phyloP scores from a whole-genome alignment of 2,113 vertebrate genomes.

The Excalfactoria chinensis region DNA sequence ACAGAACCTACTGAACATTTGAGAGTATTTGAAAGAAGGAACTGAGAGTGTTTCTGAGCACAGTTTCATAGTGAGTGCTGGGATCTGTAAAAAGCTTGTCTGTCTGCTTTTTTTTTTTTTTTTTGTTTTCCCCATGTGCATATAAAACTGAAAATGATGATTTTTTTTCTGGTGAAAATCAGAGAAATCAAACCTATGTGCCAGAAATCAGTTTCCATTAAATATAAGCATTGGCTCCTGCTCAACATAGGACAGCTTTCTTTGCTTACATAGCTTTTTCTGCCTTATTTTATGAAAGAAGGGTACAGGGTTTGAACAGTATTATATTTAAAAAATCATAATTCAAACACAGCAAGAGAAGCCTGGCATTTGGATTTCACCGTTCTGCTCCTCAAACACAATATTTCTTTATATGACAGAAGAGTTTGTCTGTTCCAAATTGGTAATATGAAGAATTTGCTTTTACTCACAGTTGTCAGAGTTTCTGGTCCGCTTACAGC shows the following conservation, averaged over 20 bases:
- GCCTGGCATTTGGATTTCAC: background rate
- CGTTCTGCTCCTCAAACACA: background rate
- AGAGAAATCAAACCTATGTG: background rate
- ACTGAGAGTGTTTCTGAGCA: background rate
- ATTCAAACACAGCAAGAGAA: background rate
- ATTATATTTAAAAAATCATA: background rate
- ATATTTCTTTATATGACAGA: background rate
- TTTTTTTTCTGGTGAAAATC: background rate
- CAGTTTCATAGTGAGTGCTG: background rate
- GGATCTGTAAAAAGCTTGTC: background rate
- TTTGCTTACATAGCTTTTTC: background rate
- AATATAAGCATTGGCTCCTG: background rate
- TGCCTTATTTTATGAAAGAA: background rate
- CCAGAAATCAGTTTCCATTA: background rate
- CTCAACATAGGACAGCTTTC: background rate
- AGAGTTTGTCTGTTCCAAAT: background rate
- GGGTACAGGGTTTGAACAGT: background rate
- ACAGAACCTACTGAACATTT: background rate
- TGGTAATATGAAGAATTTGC: background rate
- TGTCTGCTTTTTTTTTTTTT: background rate
- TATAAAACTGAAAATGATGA: background rate
- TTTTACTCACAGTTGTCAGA: background rate
- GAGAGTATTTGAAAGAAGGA: background rate
- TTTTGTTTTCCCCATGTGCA: too few species aligned
- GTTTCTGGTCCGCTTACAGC: background rate